Base-by-base conservation (phyloP, 2,888 invertebrate genomes). In the Melanchra persicariae region DNA sequence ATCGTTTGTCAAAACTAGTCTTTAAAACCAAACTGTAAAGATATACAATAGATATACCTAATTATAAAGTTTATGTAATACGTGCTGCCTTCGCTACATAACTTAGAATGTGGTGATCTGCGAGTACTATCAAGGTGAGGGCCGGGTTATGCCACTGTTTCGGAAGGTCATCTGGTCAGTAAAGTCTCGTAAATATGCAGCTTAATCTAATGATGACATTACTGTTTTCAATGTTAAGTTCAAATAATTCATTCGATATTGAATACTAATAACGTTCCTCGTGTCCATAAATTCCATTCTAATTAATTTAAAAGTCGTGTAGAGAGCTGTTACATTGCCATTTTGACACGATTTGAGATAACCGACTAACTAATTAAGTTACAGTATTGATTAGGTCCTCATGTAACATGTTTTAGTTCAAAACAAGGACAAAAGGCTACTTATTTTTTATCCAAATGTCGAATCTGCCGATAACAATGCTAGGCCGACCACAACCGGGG, bases 61-160 rank as follows among this genome's bases (percentile, higher is more conserved):
- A 26, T 8, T 40, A n/a, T n/a, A n/a, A 43, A 17, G 15, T 26
- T 47, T 49, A 67, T 37, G 26, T 60, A 49, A 67, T 24, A 78
- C 57, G 43, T 45, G 43, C 34, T 45, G 19, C 45, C 19, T 59
- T 59, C 34, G 34, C 34, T 61, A 26, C 37, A 47, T 45, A 54
- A n/a, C 6, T 51, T n/a, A 6, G 17, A 19, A 57, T 40, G 24
- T 54, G 60, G 30, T 62, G 37, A 62, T 65, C 51, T 45, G n/a
- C n/a, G n/a, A n/a, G n/a, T n/a, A 19, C 3, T 22, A 66, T 12
- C 34, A 77, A 72, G 69, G 69, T 65, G 30, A 70, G 62, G 70
- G 77, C 19, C 51, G 26, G 1, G 1, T 77, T 70, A 52, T 19
- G 47, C 68, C 68, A 76, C 34, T 10, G 22, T 59, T 40, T 26